Base-by-base conservation (phyloP, 2,113 vertebrate species). In the Dicrurus megarhynchus region DNA sequence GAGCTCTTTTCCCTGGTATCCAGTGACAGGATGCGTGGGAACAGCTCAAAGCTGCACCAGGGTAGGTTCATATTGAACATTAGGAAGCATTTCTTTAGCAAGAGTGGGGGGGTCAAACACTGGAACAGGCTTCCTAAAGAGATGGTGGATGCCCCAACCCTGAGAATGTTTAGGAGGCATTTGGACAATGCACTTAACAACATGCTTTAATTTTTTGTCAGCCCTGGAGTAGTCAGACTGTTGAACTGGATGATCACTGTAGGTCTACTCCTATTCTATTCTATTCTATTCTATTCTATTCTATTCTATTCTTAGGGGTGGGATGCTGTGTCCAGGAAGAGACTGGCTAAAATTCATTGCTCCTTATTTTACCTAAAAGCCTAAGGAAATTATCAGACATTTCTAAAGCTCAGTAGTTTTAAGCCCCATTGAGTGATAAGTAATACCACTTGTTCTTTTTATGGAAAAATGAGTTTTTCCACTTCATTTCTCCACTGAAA, bases 401-500 rank as follows among this genome's bases (percentile, higher is more conserved):
- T 55, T 87, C 53, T 90, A 80, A 93, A 90, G 13, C 67, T 88
- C 85, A 71, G 60, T 32, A 53, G 17, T 77, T 96, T 88, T 75
- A 61, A 87, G 39, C 11, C 20, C 27, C 22, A 39, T 80, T 2
- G 5, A 95, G 74, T 47, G 23, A 42, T 85, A 93, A 93, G 77
- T 80, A 83, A 84, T 74, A 39, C 16, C 42, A 63, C 50, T 94
- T 94, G 90, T 64, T 81, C 73, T 81, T 95, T 91, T 77, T 75
- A 56, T 20, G 71, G 64, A 52, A 95, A 95, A 94, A 95, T 91
- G 41, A 86, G 64, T 74, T 93, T 96, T 97, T 95, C 89, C 79
- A 86, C 87, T 83, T 95, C 59, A 90, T 97, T 97, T 95, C 60
- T 95, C 44, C 76, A 78, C 56, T 57, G 83, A 91, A 91, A 86